Conservation (phyloP, 2,888 invertebrate species). For the Pandemis cinnamomeana region DNA sequence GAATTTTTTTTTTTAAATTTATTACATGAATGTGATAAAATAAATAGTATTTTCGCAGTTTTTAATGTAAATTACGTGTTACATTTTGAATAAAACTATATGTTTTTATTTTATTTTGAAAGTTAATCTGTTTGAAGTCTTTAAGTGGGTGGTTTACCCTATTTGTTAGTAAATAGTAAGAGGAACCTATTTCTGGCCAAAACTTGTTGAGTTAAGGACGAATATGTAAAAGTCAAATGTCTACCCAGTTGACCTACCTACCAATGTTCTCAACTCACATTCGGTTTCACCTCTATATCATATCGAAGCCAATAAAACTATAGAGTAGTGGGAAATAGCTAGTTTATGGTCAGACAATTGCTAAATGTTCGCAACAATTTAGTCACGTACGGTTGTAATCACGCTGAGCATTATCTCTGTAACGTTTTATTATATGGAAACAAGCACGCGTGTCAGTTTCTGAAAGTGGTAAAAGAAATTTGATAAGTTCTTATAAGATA, state of each 20-base stretch:
- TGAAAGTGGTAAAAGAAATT: slow-evolving; percentile 20
- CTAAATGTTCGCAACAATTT: slow-evolving; percentile 34
- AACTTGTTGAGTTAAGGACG: too few species aligned
- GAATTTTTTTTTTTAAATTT: too few species aligned
- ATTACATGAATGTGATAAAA: too few species aligned
- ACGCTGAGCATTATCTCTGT: slow-evolving; percentile 27
- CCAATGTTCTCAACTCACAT: not conserved
- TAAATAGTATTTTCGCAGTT: too few species aligned
- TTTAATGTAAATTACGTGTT: too few species aligned
- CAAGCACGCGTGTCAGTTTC: slow-evolving; percentile 39
- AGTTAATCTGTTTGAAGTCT: too few species aligned
- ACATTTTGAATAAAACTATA: too few species aligned
- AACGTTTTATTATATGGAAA: slow-evolving; percentile 40
- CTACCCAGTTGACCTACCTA: not conserved
- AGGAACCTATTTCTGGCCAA: too few species aligned
- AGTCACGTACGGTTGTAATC: slow-evolving; percentile 40
- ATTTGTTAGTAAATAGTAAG: too few species aligned
- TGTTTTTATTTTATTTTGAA: too few species aligned
- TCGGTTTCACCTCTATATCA: not conserved
- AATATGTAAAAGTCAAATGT: not conserved
- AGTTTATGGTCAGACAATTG: slow-evolving; percentile 22
- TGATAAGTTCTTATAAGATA: not conserved
- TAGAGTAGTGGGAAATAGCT: slow-evolving; percentile 26
- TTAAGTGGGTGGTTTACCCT: too few species aligned
- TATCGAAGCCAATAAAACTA: slow-evolving; percentile 9